A percentile compares a stretch with the other conserved stretches of the same genome.
Evolutionary conservation across 2,888 invertebrate genomes (phyloP).

Genomic region (Pollenia angustigena): DNA sequence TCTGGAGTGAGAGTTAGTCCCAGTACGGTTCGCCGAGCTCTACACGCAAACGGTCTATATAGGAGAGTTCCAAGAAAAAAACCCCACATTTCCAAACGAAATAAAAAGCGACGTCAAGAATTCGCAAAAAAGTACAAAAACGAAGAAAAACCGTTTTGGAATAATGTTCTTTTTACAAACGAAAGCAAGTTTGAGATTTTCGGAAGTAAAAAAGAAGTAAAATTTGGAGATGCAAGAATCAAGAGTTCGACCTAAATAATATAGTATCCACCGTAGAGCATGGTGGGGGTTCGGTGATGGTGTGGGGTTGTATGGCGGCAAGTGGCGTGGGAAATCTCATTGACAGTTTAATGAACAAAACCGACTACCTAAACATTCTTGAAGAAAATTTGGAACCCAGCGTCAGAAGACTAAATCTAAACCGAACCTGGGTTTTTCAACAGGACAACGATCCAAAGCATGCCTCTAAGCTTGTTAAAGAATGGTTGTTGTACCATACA

Average conservation of each 20-base stretch:
- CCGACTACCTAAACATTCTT: slow-evolving; percentile 11
- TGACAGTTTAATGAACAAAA: slow-evolving; percentile 16
- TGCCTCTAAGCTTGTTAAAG: slow-evolving; percentile 26
- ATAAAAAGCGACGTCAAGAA: slow-evolving; percentile 56
- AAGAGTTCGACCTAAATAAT: slow-evolving; percentile 22
- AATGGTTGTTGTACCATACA: slow-evolving; percentile 10
- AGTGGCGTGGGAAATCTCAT: slow-evolving; percentile 18
- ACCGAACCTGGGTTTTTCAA: slow-evolving; percentile 7
- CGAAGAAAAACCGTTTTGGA: neutral
- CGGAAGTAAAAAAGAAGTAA: slow-evolving; percentile 22
- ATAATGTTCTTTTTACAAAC: slow-evolving; percentile 39
- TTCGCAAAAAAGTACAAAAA: slow-evolving; percentile 59
- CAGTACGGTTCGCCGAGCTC: slow-evolving; percentile 49
- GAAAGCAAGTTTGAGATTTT: slow-evolving; percentile 53
- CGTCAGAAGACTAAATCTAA: slow-evolving; percentile 17
- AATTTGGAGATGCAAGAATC: slow-evolving; percentile 38
- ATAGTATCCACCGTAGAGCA: slow-evolving; percentile 6
- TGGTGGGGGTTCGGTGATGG: too few relatives aligned
- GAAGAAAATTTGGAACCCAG: slow-evolving; percentile 5
- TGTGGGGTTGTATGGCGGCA: slow-evolving; percentile 43
- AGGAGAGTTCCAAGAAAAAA: slow-evolving; percentile 57
- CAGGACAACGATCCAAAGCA: too few relatives aligned
- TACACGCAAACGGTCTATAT: slow-evolving; percentile 46
- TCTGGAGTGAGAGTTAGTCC: slow-evolving; percentile 34
- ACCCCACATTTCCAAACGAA: slow-evolving; percentile 32